Conservation (phyloP, 2,113 vertebrate genomes). For the Podiceps cristatus region DNA sequence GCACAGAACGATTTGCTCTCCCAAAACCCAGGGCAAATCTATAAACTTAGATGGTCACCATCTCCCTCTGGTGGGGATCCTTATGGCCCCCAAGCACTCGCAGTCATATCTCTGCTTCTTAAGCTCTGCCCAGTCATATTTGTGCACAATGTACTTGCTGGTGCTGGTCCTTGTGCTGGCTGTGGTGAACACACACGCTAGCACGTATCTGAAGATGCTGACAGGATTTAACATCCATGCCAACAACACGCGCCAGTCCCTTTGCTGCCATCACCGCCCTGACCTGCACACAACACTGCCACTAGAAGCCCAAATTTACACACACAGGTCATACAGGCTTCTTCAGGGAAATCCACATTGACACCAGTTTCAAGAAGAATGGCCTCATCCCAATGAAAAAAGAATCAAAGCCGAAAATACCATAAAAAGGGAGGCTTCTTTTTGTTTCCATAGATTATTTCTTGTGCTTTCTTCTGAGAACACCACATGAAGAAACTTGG, state of each 20-base stretch:
- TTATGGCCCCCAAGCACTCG: slow-evolving; percentile 83
- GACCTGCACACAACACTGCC: not conserved
- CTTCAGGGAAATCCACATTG: not conserved
- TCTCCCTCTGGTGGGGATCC: slow-evolving; percentile 79
- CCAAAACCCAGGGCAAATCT: slow-evolving; percentile 30
- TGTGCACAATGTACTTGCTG: not conserved
- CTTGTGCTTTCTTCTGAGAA: not conserved
- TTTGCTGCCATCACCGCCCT: not conserved
- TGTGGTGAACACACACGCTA: not conserved
- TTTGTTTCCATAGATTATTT: not conserved
- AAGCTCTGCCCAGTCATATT: not conserved
- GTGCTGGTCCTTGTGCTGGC: not conserved
- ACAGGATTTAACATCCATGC: not conserved
- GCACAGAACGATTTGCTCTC: not conserved
- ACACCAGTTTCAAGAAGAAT: not conserved
- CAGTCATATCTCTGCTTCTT: not conserved
- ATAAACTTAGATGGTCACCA: slow-evolving; percentile 85
- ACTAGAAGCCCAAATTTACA: not conserved
- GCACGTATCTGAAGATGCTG: not conserved
- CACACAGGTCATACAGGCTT: not conserved
- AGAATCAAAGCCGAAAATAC: not conserved
- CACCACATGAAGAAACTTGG: not conserved
- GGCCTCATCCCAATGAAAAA: not conserved
- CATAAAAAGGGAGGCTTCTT: not conserved
- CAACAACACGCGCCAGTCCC: accelerated